Evolutionary conservation across 2,113 vertebrate genomes (phyloP).

Genomic region (Recurvirostra avosetta): DNA sequence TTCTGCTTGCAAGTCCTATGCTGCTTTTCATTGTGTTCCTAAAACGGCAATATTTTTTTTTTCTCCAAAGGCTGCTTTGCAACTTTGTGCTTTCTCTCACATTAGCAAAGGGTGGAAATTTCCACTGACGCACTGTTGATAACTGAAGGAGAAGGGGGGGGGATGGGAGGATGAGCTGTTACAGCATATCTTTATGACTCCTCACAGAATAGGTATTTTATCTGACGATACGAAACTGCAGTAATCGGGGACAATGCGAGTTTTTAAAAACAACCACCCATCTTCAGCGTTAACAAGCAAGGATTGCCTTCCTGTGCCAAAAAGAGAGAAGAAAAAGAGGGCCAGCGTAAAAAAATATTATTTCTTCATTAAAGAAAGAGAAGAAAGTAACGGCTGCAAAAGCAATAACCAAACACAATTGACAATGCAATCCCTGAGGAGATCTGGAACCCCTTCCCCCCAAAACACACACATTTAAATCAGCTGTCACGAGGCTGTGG

Average conservation of each 20-base stretch:
- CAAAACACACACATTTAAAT: neutral
- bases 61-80: conserved; percentile 9
- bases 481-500: neutral
- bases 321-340: neutral
- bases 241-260: neutral
- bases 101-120: conserved; percentile 76
- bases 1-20: neutral
- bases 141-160: conserved; percentile 34
- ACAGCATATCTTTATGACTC: conserved; percentile 47
- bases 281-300: neutral
- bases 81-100: conserved; percentile 47
- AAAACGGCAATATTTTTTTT: neutral
- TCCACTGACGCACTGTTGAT: conserved; percentile 72
- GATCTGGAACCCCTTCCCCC: neutral
- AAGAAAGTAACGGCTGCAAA: neutral
- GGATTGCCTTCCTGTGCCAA: neutral
- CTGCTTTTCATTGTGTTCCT: neutral
- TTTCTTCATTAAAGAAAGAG: neutral
- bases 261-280: neutral
- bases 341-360: fast-evolving
- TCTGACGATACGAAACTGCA: conserved; percentile 1
- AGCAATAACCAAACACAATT: neutral
- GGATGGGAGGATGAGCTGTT: conserved; percentile 50
- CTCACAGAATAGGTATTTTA: conserved; percentile 52
- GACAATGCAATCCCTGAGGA: neutral